Evolutionary conservation across 35 echinoderm and acorn worm species (phyloP).

Genomic region (Anneissia japonica): DNA sequence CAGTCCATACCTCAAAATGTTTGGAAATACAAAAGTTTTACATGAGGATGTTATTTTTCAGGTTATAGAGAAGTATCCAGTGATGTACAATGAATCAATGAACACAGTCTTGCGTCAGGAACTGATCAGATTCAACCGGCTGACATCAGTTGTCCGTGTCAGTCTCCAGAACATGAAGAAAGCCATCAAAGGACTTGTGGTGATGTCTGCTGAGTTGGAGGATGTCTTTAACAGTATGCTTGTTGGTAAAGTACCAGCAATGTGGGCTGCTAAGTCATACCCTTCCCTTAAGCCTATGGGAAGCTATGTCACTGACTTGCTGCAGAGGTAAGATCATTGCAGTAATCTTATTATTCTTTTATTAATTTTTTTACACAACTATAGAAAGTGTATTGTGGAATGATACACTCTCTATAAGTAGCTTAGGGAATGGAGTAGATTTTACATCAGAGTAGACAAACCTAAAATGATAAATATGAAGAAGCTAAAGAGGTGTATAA

Average conservation of each 20-base stretch:
- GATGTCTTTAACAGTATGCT: conserved; percentile 98
- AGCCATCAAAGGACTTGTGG: conserved; percentile 97
- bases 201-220: conserved; percentile 96
- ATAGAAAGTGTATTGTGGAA: no score
- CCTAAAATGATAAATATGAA: no score
- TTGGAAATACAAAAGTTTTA: no score
- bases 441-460: no score
- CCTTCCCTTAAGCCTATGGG: conserved; percentile 93
- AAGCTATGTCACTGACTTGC: conserved; percentile 76
- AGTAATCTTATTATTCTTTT: no score
- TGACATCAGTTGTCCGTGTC: conserved; percentile 68
- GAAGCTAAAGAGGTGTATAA: no score
- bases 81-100: conserved; percentile 88
- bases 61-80: conserved; percentile 89
- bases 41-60: background rate
- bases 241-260: conserved; percentile 72
- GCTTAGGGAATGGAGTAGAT: no score
- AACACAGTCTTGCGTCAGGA: conserved; percentile 97
- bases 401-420: no score
- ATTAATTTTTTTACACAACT: no score
- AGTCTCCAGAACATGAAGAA: conserved; percentile 87
- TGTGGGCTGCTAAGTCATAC: conserved; percentile 95
- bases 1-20: no score
- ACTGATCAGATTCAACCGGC: conserved; percentile 90
- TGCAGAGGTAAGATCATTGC: conserved; percentile 79